Conservation (phyloP, 2,888 invertebrate species). For the Axea sp. region DNA sequence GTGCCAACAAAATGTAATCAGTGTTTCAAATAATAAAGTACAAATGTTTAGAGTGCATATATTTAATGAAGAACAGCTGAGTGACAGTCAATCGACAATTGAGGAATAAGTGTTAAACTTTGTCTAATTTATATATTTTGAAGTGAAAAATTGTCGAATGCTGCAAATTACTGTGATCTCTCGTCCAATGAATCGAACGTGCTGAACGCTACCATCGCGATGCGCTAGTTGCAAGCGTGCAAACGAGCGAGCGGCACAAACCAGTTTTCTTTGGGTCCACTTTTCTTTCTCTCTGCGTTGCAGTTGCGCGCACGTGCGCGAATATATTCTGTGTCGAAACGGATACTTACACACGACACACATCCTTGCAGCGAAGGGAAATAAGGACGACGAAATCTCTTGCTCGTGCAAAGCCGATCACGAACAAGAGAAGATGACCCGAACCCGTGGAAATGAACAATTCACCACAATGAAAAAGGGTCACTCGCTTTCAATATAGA, state of each 20-base stretch:
- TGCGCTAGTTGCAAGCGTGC: slow-evolving; percentile 22
- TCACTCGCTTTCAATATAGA: slow-evolving; percentile 26
- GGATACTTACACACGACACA: slow-evolving; percentile 17
- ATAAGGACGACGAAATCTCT: slow-evolving; percentile 43
- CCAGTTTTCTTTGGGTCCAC: slow-evolving; percentile 59
- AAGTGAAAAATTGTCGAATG: slow-evolving; percentile 33
- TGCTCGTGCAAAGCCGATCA: slow-evolving; percentile 33
- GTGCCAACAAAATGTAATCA: no score
- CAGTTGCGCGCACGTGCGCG: slow-evolving; percentile 59
- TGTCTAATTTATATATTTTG: not conserved
- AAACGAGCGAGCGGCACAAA: slow-evolving; percentile 51
- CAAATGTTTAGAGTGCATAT: no score
- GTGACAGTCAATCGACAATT: no score
- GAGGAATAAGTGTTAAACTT: no score
- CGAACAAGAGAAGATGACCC: slow-evolving; percentile 47
- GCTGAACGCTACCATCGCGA: slow-evolving; percentile 49
- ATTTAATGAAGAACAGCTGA: no score
- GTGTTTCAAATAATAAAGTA: no score
- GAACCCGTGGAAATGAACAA: slow-evolving; percentile 35
- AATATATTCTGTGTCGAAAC: slow-evolving; percentile 40
- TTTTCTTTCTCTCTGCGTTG: slow-evolving; percentile 53
- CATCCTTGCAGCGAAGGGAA: slow-evolving; percentile 23
- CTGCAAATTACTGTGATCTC: slow-evolving; percentile 42
- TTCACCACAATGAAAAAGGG: slow-evolving; percentile 23
- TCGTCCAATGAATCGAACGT: slow-evolving; percentile 32